Conservation (phyloP, 2,113 vertebrate species). For the Parotia lawesii region DNA sequence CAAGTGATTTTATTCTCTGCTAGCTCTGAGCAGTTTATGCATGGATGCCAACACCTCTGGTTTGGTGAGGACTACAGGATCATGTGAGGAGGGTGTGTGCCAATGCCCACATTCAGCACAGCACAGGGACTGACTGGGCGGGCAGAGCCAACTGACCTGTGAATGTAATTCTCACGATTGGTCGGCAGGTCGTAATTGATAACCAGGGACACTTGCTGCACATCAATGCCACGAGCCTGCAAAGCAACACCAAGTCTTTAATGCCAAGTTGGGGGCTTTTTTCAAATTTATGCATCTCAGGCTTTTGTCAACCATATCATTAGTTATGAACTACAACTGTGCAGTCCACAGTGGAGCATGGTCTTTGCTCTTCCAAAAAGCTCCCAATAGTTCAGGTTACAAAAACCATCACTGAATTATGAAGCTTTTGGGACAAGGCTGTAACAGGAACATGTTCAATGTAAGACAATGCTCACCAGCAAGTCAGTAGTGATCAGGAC, state of each 20-base stretch:
- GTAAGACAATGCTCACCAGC: constrained; percentile 77
- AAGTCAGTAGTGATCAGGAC: constrained; percentile 97
- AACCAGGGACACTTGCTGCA: constrained; percentile 97
- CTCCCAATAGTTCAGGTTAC: constrained; percentile 71
- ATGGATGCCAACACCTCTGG: not conserved
- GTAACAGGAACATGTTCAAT: fast-evolving
- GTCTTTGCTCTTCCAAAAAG: constrained; percentile 81
- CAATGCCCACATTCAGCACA: fast-evolving
- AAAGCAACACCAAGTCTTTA: not conserved
- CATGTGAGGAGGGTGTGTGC: not conserved
- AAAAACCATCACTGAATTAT: constrained; percentile 43
- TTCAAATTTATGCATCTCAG: fast-evolving
- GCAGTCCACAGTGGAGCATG: constrained; percentile 82
- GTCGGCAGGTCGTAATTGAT: constrained; percentile 99
- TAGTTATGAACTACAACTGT: constrained; percentile 80
- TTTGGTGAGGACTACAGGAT: not conserved
- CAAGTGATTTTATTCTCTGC: not conserved
- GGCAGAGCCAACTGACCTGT: constrained; percentile 79
- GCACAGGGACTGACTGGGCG: not conserved
- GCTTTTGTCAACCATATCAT: constrained; percentile 71
- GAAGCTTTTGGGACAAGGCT: constrained; percentile 62
- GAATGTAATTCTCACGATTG: constrained; percentile 99
- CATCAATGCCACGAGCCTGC: constrained; percentile 97
- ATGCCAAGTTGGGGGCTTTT: not conserved
- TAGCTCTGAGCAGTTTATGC: not conserved